Percentiles rank a stretch among this genome's conserved stretches.
Conservation (phyloP, 2,113 vertebrate species). For the Campylomormyrus tamandua region DNA sequence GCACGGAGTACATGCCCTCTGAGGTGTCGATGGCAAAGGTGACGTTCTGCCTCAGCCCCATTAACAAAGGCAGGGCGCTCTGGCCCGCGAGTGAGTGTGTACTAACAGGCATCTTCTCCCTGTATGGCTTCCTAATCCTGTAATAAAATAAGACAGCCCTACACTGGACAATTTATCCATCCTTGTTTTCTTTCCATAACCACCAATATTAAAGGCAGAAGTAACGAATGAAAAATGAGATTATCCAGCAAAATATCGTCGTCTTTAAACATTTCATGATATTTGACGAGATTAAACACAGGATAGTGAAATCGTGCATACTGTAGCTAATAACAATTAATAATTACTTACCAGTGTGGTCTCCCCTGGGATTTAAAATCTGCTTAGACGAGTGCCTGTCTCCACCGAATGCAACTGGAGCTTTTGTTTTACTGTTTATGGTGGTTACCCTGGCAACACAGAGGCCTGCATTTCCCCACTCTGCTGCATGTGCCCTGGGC, state of each 20-base stretch:
- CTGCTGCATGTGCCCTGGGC: neutral
- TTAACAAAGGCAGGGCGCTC: constrained; percentile 37
- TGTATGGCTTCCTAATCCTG: neutral
- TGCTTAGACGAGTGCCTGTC: neutral
- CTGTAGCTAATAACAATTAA: neutral
- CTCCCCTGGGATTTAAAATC: neutral
- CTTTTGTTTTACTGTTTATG: constrained; percentile 34
- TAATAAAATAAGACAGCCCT: neutral
- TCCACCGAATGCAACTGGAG: constrained; percentile 25
- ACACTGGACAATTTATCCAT: neutral
- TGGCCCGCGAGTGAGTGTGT: constrained; percentile 9
- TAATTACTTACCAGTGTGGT: neutral
- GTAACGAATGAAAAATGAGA: neutral
- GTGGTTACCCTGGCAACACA: constrained; percentile 37
- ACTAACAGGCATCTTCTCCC: constrained; percentile 21
- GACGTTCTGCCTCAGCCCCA: constrained; percentile 41
- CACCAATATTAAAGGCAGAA: neutral
- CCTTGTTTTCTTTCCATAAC: neutral
- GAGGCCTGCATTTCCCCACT: neutral
- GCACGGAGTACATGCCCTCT: constrained; percentile 38
- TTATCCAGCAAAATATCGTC: neutral
- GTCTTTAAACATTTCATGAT: neutral
- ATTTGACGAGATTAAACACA: neutral
- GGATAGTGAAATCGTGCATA: neutral
- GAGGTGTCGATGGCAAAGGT: constrained; percentile 52